Percentiles rank a stretch among this genome's conserved stretches.
Evolutionary conservation across 30 jellyfish, hydroid and myxozoan species (phyloP).

Genomic region (Hydractinia symbiolongicarpus): DNA sequence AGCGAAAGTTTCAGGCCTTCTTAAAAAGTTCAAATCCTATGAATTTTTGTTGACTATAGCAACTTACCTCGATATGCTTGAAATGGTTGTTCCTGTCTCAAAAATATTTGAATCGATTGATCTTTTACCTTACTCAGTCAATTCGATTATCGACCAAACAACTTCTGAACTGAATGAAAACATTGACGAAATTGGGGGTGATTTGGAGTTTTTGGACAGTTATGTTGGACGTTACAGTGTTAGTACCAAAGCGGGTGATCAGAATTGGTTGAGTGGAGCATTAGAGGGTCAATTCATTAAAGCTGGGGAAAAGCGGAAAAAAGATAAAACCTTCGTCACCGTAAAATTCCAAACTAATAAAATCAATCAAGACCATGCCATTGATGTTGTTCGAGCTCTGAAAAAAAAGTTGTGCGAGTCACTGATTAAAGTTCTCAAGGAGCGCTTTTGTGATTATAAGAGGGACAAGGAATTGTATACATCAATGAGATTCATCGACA

Average conservation of each 20-base stretch:
- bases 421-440: conserved; percentile 1
- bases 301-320: conserved; percentile 38
- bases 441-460: conserved; percentile 17
- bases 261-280: too few species aligned
- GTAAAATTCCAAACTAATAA: conserved; percentile 16
- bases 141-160: conserved; percentile 25
- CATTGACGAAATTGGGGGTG: conserved; percentile 24
- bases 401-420: conserved; percentile 6
- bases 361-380: background rate
- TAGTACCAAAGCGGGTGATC: too few species aligned
- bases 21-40: too few species aligned
- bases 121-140: conserved; percentile 34
- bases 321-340: conserved; percentile 21
- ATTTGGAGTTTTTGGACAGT: conserved; percentile 15
- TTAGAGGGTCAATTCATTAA: conserved; percentile 19
- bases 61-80: conserved; percentile 38
- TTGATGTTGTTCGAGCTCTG: background rate
- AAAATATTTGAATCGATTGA: conserved; percentile 33
- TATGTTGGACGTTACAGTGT: background rate
- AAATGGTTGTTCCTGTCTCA: conserved; percentile 35
- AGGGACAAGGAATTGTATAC: conserved; percentile 19
- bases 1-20: too few species aligned
- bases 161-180: conserved; percentile 10
- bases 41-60: too few species aligned
- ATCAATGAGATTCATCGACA: conserved; percentile 30